Conservation (phyloP, 2,888 invertebrate species). For the Diplolepis rosae region DNA sequence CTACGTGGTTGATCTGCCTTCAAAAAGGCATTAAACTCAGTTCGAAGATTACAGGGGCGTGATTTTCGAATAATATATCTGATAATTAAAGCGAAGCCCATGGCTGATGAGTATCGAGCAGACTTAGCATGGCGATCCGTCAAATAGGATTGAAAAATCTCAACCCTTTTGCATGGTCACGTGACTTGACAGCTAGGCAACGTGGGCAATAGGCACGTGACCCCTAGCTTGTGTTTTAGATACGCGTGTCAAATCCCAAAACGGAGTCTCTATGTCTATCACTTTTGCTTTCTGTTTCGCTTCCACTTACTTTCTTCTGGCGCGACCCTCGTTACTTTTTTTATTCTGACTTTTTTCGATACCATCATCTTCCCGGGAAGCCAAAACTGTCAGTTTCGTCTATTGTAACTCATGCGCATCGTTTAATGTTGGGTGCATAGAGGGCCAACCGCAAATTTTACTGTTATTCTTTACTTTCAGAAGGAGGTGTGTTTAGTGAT, state of each 20-base stretch:
- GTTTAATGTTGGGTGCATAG: not conserved
- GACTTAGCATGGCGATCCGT: constrained; percentile 71
- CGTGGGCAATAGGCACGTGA: constrained; percentile 54
- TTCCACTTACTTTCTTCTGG: not conserved
- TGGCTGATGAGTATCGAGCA: constrained; percentile 68
- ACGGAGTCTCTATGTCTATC: constrained; percentile 53
- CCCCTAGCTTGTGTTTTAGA: constrained; percentile 66
- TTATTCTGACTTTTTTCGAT: not conserved
- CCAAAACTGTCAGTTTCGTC: not conserved
- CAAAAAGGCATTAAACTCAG: constrained; percentile 70
- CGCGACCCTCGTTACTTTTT: not conserved
- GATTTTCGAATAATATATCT: constrained; percentile 70
- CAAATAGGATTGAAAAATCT: constrained; percentile 68
- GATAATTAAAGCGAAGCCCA: constrained; percentile 71
- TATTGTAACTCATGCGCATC: not conserved
- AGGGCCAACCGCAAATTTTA: not conserved
- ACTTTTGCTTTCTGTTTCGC: not conserved
- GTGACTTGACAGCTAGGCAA: constrained; percentile 64
- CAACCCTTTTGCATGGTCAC: constrained; percentile 73
- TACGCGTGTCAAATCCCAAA: constrained; percentile 73
- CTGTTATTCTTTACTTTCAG: not conserved
- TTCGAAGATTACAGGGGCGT: constrained; percentile 67
- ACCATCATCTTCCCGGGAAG: not conserved
- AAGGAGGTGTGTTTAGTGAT: not conserved
- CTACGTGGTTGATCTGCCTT: constrained; percentile 56